These are phyloP conservation scores for Galleria mellonella DNA, from an alignment of 1,140 invertebrate species.

Conservation along the genomic window DNA sequence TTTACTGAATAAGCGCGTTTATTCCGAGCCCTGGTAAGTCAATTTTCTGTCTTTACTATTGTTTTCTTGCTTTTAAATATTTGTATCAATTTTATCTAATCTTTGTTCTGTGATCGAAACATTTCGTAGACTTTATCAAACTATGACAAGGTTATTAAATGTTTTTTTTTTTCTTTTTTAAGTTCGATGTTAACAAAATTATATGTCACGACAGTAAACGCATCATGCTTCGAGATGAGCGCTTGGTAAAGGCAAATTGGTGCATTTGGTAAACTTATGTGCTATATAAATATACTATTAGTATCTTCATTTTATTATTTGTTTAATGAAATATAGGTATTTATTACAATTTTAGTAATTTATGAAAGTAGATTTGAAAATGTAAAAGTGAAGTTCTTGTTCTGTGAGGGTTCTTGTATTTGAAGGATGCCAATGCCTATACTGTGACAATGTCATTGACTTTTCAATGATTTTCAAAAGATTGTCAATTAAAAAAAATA, in stretches of 20 bases:
- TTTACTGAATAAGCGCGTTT: too few species aligned
- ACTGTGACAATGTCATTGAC: too few species aligned
- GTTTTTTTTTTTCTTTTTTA: background rate
- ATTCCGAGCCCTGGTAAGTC: too few species aligned
- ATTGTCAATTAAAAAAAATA: too few species aligned
- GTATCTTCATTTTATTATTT: too few species aligned
- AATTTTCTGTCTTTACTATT: too few species aligned
- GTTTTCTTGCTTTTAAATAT: too few species aligned
- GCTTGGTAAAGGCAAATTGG: conserved; percentile 43
- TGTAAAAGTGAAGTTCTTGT: background rate
- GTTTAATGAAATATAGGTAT: too few species aligned
- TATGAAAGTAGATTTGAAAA: conserved; percentile 8
- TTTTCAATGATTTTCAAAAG: too few species aligned
- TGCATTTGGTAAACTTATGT: conserved; percentile 49
- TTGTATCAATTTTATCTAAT: background rate
- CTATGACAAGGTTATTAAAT: background rate
- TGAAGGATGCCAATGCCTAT: too few species aligned
- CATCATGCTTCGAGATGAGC: conserved; percentile 42
- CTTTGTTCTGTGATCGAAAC: too few species aligned
- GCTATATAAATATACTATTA: conserved; percentile 14
- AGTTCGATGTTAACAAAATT: conserved; percentile 12
- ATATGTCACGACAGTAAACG: conserved; percentile 27
- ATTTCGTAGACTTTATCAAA: too few species aligned
- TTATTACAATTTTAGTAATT: conserved; percentile 1
- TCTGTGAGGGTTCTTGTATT: background rate